Conservation (phyloP, 2,797 vertebrate species). For the Salmo trutta region DNA sequence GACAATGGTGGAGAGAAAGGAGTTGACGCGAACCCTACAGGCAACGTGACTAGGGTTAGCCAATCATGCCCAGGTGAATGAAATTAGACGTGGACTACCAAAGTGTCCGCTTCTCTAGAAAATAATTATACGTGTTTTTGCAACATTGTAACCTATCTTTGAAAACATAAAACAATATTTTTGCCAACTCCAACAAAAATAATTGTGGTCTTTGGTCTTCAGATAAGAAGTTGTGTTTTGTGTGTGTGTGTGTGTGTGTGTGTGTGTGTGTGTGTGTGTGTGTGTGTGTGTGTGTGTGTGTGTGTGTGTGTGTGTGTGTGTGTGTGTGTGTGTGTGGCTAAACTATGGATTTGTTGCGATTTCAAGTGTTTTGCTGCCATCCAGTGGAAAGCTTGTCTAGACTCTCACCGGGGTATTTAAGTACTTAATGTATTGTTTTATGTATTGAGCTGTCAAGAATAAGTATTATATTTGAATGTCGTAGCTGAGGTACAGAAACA, state of each 20-base stretch:
- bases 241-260: conserved; percentile 1
- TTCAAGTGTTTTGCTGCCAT: neutral
- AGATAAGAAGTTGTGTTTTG: neutral
- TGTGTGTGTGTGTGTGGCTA: neutral
- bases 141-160: neutral
- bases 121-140: neutral
- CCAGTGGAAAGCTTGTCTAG: neutral
- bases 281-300: neutral
- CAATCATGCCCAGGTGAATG: conserved; percentile 34
- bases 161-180: neutral
- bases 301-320: neutral
- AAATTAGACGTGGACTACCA: conserved; percentile 1
- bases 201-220: neutral
- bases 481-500: neutral
- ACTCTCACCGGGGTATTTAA: neutral
- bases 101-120: neutral
- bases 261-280: conserved; percentile 1
- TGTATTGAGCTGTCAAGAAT: neutral
- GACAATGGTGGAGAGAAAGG: conserved; percentile 33
- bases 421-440: neutral
- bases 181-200: neutral
- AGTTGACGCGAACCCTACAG: neutral
- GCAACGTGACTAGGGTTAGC: conserved; percentile 34
- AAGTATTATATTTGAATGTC: neutral
- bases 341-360: neutral